Evolutionary conservation across 2,797 vertebrate species (phyloP).

Genomic region (Parambassis ranga): DNA sequence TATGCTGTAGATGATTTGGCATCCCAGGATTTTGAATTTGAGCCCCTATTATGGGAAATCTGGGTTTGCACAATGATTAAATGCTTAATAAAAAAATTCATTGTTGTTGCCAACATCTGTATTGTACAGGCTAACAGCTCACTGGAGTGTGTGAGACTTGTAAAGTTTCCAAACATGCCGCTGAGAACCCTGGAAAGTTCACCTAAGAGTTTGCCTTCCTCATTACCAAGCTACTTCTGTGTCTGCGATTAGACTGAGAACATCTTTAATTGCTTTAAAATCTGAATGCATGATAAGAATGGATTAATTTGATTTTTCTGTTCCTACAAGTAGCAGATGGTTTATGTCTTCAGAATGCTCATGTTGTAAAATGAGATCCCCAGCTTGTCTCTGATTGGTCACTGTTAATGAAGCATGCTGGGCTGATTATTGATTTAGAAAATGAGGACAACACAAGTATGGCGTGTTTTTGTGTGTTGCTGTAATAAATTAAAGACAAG

Average conservation of each 20-base stretch:
- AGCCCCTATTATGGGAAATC: constrained; percentile 83
- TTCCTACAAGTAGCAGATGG: constrained; percentile 99
- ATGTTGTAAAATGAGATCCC: constrained; percentile 99
- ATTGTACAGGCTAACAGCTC: constrained; percentile 96
- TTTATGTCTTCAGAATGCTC: constrained; percentile 99
- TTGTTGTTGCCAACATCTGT: constrained; percentile 98
- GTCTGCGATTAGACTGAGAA: constrained; percentile 99
- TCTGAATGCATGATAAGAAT: constrained; percentile 99
- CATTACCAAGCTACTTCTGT: constrained; percentile 98
- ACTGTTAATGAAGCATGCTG: constrained; percentile 99
- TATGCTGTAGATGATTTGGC: constrained; percentile 81
- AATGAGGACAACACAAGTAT: constrained; percentile 99
- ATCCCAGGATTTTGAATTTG: constrained; percentile 78
- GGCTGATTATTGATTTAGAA: constrained; percentile 99
- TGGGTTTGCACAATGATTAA: constrained; percentile 86
- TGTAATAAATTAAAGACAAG: constrained; percentile 99
- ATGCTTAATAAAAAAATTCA: constrained; percentile 96
- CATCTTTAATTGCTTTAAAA: constrained; percentile 99
- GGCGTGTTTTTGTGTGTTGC: constrained; percentile 97
- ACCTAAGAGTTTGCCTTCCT: constrained; percentile 99
- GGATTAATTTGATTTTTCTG: constrained; percentile 99
- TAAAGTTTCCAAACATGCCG: constrained; percentile 99
- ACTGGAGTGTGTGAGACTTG: constrained; percentile 98
- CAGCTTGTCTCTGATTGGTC: constrained; percentile 99
- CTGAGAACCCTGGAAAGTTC: constrained; percentile 99